Percentiles rank a stretch among this genome's conserved stretches.
Evolutionary conservation across 2,113 vertebrate species (phyloP).

Genomic region (Acrocephalus kingi): DNA sequence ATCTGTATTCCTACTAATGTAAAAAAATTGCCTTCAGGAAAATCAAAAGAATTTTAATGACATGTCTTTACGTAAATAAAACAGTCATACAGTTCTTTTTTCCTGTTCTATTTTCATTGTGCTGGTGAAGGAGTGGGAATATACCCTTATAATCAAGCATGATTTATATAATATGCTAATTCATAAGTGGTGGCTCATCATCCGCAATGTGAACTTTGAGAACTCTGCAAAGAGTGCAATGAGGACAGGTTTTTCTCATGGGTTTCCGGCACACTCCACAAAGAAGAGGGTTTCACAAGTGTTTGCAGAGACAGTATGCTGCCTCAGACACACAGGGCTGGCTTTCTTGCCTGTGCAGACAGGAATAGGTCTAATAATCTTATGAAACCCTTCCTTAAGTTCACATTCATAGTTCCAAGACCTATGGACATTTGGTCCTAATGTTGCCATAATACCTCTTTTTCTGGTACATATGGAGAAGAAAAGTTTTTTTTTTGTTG

Average conservation of each 20-base stretch:
- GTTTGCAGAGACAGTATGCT: not conserved
- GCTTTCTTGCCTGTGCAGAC: not conserved
- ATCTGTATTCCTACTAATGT: conserved; percentile 54
- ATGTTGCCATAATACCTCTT: not conserved
- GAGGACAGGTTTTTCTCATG: not conserved
- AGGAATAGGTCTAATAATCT: not conserved
- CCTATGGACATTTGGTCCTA: not conserved
- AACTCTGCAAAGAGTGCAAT: conserved; percentile 33
- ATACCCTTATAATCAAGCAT: conserved; percentile 28
- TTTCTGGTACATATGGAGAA: not conserved
- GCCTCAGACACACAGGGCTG: not conserved
- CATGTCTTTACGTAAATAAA: conserved; percentile 68
- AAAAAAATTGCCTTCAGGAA: conserved; percentile 61
- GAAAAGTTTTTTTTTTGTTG: too few relatives aligned
- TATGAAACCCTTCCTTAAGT: not conserved
- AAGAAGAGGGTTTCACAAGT: not conserved
- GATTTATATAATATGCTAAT: conserved; percentile 72
- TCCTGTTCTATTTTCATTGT: conserved; percentile 67
- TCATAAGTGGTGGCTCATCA: conserved; percentile 21
- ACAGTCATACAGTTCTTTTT: conserved; percentile 53
- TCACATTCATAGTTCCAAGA: not conserved
- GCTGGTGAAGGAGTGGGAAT: conserved; percentile 56
- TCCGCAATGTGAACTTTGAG: conserved; percentile 41
- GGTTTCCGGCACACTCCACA: not conserved
- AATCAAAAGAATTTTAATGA: conserved; percentile 73